Base-by-base conservation (phyloP, 2,797 vertebrate genomes). In the Tiaroga cobitis region DNA sequence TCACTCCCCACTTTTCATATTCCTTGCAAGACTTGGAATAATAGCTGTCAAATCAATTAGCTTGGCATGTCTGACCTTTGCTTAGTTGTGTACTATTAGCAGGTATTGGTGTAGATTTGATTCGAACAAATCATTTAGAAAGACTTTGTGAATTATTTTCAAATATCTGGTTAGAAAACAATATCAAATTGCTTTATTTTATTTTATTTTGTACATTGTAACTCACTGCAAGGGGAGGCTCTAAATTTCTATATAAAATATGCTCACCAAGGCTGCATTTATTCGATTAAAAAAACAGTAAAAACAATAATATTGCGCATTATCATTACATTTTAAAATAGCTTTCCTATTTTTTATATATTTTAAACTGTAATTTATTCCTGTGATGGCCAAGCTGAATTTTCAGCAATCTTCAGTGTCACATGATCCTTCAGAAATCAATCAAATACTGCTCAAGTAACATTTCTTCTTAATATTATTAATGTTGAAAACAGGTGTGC, bases 21-120 rank as follows among this genome's bases (percentile, higher is more conserved):
- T 88, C 69, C 37, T 82, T 46, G 51, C 67, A 65, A 46, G 32
- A 83, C 73, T 76, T 81, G 78, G 73, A 82, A 85, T 77, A 88
- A 77, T 87, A 82, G 83, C 81, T 76, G 81, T 88, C 87, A 82
- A 85, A 84, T 88, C 74, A 77, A 61, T 70, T 65, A 81, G 15
- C 78, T 74, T 84, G 81, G 73, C 86, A 61, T 65, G 68, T 75
- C 73, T 88, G 89, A 90, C 89, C 85, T 90, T 90, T 87, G 85
- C 86, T 87, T 84, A 70, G 83, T 63, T 83, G 24, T 86, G 77
- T 77, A 76, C 67, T 76, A 75, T 82, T 75, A 80, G 78, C 87
- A 84, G 59, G 63, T 76, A 86, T 86, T 82, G 82, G 76, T 41
- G n/a, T 29, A 56, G 63, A 51, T 69, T 68, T 59, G 49, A 85